These are phyloP conservation scores for Clarias pachynema DNA, from an alignment of 2,797 vertebrate species.

Conservation along the genomic window DNA sequence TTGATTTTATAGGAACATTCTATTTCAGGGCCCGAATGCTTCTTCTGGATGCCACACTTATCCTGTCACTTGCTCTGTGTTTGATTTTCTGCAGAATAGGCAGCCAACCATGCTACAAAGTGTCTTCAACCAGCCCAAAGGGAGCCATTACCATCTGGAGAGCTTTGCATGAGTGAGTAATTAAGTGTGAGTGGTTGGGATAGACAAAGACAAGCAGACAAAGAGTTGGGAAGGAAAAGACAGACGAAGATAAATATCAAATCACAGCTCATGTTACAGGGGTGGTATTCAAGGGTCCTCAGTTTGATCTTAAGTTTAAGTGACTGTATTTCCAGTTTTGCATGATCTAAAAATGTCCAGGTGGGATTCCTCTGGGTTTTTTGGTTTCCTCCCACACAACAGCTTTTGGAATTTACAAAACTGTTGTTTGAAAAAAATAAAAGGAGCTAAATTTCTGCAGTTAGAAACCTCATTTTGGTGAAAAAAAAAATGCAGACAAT, in stretches of 20 bases:
- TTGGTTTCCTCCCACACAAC: neutral
- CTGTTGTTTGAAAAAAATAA: neutral
- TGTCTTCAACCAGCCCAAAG: constrained; percentile 10
- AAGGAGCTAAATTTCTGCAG: neutral
- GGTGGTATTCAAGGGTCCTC: no score
- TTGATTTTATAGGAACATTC: constrained; percentile 25
- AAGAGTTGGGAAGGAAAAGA: constrained; percentile 8
- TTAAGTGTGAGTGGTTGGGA: neutral
- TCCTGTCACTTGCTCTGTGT: constrained; percentile 27
- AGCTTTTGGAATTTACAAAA: neutral
- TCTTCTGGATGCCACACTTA: constrained; percentile 12
- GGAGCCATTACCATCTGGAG: constrained; percentile 32
- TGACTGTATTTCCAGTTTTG: neutral
- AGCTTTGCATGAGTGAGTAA: constrained; percentile 31
- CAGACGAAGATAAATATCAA: neutral
- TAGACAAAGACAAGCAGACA: neutral
- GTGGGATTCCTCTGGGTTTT: neutral
- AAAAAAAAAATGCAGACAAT: neutral
- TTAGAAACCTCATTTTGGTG: neutral
- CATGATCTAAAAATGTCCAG: neutral
- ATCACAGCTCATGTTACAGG: neutral
- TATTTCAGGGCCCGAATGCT: constrained; percentile 34
- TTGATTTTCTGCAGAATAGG: constrained; percentile 5
- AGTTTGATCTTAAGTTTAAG: no score
- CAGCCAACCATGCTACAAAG: constrained; percentile 20